phyloP scores from a whole-genome alignment of 2,113 vertebrate genomes.

The Lasiurus cinereus region DNA sequence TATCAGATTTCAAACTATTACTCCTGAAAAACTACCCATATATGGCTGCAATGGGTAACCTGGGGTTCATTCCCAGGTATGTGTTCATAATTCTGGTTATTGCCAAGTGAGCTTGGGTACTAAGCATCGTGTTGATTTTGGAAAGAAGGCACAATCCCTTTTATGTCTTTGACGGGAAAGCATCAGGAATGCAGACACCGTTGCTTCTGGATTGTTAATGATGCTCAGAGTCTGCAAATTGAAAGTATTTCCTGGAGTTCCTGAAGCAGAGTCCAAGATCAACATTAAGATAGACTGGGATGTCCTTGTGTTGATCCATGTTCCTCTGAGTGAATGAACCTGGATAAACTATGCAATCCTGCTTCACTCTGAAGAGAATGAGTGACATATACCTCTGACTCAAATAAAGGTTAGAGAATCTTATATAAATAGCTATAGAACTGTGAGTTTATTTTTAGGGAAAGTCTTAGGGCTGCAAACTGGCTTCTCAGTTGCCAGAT shows the following conservation, averaged over 20 bases:
- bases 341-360: not conserved
- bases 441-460: not conserved
- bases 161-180: conserved; percentile 54
- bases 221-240: not conserved
- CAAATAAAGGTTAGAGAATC: not conserved
- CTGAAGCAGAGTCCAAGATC: conserved; percentile 45
- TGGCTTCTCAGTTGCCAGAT: not conserved
- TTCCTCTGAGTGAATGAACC: not conserved
- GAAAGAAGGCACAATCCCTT: not conserved
- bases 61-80: not conserved
- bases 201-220: conserved; percentile 46
- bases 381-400: not conserved
- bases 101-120: conserved; percentile 17
- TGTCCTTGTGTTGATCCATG: not conserved
- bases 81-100: not conserved
- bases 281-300: conserved; percentile 17
- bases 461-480: not conserved
- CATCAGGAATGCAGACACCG: conserved; percentile 53
- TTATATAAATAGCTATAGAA: not conserved
- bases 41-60: not conserved
- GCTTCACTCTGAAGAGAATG: not conserved
- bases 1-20: conserved; percentile 34
- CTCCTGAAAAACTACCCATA: not conserved
- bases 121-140: conserved; percentile 5
- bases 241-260: conserved; percentile 61